Evolutionary conservation across 2,888 invertebrate genomes (phyloP).

Genomic region (Thumatha senex): DNA sequence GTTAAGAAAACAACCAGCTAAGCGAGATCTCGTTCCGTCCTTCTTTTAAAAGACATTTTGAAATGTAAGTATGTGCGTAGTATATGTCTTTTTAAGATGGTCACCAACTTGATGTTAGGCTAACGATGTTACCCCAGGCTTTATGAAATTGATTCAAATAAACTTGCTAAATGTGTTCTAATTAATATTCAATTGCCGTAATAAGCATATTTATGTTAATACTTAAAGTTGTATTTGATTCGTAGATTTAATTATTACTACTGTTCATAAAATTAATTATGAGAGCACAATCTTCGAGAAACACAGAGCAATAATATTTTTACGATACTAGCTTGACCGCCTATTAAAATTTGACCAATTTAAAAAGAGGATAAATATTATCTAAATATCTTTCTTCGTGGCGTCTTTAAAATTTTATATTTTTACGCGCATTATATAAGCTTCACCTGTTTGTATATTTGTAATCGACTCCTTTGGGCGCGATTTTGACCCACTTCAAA

Average conservation of each 20-base stretch:
- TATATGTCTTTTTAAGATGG: constrained; percentile 26
- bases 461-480: no score
- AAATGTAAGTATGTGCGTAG: background rate
- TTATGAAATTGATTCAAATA: constrained; percentile 36
- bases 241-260: background rate
- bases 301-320: background rate
- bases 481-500: no score
- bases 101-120: constrained; percentile 36
- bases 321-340: background rate
- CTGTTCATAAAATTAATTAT: background rate
- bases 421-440: no score
- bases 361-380: background rate
- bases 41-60: background rate
- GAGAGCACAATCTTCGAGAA: background rate
- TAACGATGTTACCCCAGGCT: constrained; percentile 39
- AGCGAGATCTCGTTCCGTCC: constrained; percentile 18
- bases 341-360: background rate
- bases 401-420: no score
- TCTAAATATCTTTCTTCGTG: no score
- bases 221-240: background rate
- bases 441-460: no score
- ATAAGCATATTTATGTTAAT: background rate
- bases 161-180: constrained; percentile 18
- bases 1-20: constrained; percentile 38
- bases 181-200: constrained; percentile 25